Evolutionary conservation across 2,113 vertebrate genomes (phyloP), one percentile per base, ranked within the genome.

Genomic region (Meleagris gallopavo): DNA sequence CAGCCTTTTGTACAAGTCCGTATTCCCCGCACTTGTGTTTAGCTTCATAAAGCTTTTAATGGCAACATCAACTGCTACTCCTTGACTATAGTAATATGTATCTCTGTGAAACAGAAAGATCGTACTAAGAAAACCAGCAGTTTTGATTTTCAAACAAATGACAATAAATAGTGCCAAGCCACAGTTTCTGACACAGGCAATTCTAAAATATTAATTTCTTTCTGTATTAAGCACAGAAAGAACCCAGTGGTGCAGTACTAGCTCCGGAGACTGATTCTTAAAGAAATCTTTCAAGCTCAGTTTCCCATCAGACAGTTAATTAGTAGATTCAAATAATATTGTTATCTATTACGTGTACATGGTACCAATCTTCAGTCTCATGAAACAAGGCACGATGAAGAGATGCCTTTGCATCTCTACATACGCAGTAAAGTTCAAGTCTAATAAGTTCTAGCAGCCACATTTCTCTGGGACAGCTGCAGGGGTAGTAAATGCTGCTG

Each of bases 1-100:
- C 8, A 98, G 94, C 30, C 93, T 98, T n/a, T 97, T 96, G 43
- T 98, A 98, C 65, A 98, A 64, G 11, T 98, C 97, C 14, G 24
- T 18, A 4, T 80, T 83, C 61, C 76, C 78, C 5, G 96, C 83
- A 29, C 98, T 98, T 2, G 24, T 27, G 67, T 98, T 98, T 83
- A 98, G 34, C 76, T 97, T 98, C 98, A 98, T 91, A 54, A 97
- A 98, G 87, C 73, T 97, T 20, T 86, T 87, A 36, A 94, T 93
- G 19, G 48, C 60, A 3, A 12, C 83, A 5, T 79, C 82, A 41
- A 93, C 22, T 5, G 1, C 14, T 3, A 97, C 21, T 17, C 94
- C 95, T 10, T 0, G 25, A 13, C 95, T 98, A 3, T 46, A 96
- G n/a, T 96, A 94, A 55, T 97, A 98, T 0, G 93, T 97, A 5